phyloP scores from a whole-genome alignment of 2,113 vertebrate species.

The Psephotus haematonotus region DNA sequence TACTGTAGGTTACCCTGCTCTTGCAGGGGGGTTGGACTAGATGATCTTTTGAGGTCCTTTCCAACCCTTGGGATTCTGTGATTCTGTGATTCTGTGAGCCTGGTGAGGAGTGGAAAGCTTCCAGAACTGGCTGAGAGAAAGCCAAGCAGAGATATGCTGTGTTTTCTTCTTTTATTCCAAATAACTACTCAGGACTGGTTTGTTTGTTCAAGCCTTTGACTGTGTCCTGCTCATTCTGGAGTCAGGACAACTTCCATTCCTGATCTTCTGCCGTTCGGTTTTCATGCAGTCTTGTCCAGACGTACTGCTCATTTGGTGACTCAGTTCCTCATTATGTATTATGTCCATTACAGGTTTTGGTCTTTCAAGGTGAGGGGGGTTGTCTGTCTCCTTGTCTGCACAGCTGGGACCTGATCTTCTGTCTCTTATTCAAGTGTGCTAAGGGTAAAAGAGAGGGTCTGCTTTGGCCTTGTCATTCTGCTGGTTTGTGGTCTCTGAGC shows the following conservation, averaged over 20 bases:
- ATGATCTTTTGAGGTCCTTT: too few relatives aligned
- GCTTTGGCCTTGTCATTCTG: neutral
- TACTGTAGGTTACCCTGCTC: too few relatives aligned
- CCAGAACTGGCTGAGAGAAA: neutral
- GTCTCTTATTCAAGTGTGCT: neutral
- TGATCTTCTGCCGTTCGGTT: neutral
- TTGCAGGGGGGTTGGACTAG: too few relatives aligned
- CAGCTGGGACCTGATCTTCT: neutral
- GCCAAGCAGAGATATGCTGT: neutral
- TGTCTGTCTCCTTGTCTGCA: neutral
- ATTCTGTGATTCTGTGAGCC: too few relatives aligned
- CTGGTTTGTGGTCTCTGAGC: neutral
- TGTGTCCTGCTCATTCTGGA: neutral
- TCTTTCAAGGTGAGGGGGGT: neutral
- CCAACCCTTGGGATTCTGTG: too few relatives aligned
- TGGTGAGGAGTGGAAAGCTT: neutral
- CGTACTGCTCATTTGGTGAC: neutral
- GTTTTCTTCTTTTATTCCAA: neutral
- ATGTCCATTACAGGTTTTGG: neutral
- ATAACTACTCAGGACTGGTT: neutral
- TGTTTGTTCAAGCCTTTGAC: neutral
- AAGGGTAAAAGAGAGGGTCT: fast-evolving
- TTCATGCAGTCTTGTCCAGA: neutral
- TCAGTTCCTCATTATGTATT: neutral
- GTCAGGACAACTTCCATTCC: neutral